Conservation (phyloP, 2,888 invertebrate species). For the Acleris laterana region DNA sequence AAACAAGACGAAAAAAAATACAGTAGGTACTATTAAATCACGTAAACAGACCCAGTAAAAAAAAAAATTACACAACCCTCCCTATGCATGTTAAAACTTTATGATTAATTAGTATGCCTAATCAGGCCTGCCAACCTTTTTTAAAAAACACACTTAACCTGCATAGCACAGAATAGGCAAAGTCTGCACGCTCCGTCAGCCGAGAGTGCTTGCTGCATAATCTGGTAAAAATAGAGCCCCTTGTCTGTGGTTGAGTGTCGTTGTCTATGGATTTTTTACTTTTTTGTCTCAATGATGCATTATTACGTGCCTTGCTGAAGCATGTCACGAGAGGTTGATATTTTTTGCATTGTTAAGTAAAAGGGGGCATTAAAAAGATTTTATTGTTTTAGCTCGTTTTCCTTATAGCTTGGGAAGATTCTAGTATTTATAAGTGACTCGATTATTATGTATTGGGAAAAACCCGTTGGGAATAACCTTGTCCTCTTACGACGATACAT, state of each 20-base stretch:
- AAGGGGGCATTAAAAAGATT: neutral
- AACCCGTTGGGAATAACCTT: neutral
- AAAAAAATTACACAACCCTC: constrained; percentile 14
- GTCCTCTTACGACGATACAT: neutral
- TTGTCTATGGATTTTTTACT: constrained; percentile 51
- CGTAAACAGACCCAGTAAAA: constrained; percentile 1
- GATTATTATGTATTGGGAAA: neutral
- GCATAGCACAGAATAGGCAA: constrained; percentile 28
- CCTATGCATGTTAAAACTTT: constrained; percentile 29
- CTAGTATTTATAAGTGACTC: neutral
- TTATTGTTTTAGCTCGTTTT: neutral
- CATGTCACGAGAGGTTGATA: constrained; percentile 15
- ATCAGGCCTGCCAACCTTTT: constrained; percentile 38
- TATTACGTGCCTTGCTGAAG: constrained; percentile 41
- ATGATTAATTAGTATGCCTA: constrained; percentile 38
- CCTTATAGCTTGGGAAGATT: neutral
- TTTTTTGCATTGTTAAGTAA: constrained; percentile 1
- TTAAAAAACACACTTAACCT: constrained; percentile 35
- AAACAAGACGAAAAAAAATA: neutral
- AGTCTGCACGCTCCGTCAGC: constrained; percentile 44
- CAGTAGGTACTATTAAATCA: neutral
- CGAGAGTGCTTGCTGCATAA: constrained; percentile 67
- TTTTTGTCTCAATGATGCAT: constrained; percentile 57
- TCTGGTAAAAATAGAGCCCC: constrained; percentile 75
- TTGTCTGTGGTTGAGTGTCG: constrained; percentile 55